Evolutionary conservation across 2,797 vertebrate genomes (phyloP).

Genomic region (Danio albolineatus): DNA sequence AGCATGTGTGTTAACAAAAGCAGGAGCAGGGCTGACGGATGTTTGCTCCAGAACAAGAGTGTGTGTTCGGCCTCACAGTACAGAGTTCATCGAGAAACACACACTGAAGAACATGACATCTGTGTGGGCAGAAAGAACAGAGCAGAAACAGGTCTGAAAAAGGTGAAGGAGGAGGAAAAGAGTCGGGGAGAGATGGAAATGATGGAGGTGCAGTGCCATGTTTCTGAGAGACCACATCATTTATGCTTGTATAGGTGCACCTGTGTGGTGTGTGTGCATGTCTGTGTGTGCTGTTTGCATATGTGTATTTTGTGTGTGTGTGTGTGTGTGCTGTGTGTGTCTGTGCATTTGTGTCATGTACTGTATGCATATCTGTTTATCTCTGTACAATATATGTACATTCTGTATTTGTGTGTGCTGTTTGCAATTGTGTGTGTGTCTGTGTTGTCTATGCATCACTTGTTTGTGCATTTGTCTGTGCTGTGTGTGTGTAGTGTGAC

Average conservation of each 20-base stretch:
- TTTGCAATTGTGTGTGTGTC: too few relatives aligned
- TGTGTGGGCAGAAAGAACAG: conserved; percentile 6
- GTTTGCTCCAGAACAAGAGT: conserved; percentile 22
- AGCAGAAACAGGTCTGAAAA: background rate
- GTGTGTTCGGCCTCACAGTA: background rate
- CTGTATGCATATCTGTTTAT: too few relatives aligned
- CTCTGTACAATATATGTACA: too few relatives aligned
- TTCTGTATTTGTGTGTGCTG: too few relatives aligned
- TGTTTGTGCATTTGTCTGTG: too few relatives aligned
- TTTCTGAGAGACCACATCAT: background rate
- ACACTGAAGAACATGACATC: background rate
- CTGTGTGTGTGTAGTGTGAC: too few relatives aligned
- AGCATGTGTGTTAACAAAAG: conserved; percentile 22
- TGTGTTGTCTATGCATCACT: too few relatives aligned
- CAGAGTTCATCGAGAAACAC: background rate
- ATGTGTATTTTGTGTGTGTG: background rate
- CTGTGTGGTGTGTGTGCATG: background rate
- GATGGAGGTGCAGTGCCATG: conserved; percentile 26
- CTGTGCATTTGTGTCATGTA: too few relatives aligned
- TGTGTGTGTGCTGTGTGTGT: background rate
- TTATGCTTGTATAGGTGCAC: background rate
- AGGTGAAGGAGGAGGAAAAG: background rate
- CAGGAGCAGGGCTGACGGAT: conserved; percentile 25
- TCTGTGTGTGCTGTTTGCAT: too few relatives aligned
- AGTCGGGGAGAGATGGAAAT: background rate